These are phyloP conservation scores for Lophotis ruficrista DNA, from an alignment of 2,113 vertebrate species.

Conservation along the genomic window DNA sequence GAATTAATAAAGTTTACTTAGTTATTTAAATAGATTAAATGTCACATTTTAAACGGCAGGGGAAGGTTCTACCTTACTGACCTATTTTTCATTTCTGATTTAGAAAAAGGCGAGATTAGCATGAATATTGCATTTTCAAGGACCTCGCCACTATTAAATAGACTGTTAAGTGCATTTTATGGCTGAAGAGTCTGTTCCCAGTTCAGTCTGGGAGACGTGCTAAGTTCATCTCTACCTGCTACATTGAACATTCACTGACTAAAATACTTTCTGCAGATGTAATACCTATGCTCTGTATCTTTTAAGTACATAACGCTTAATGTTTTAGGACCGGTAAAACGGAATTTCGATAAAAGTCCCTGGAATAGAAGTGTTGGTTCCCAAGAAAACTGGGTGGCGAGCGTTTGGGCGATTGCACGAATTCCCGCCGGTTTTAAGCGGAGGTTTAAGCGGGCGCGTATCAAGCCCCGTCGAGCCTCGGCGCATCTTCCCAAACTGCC, in stretches of 20 bases:
- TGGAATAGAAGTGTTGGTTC: neutral
- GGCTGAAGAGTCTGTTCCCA: slow-evolving; percentile 77
- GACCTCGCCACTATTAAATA: slow-evolving; percentile 82
- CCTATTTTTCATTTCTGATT: slow-evolving; percentile 81
- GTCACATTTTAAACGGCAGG: slow-evolving; percentile 64
- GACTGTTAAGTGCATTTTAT: slow-evolving; percentile 86
- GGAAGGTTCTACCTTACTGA: slow-evolving; percentile 68
- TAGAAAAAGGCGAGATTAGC: slow-evolving; percentile 80
- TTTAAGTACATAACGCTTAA: slow-evolving; percentile 69
- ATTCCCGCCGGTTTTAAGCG: neutral
- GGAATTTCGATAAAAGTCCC: slow-evolving; percentile 43
- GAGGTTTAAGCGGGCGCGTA: neutral
- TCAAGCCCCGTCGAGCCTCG: neutral
- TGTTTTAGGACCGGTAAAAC: slow-evolving; percentile 62
- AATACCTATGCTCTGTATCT: slow-evolving; percentile 66
- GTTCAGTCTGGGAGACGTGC: slow-evolving; percentile 71
- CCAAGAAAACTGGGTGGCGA: neutral
- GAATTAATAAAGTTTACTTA: slow-evolving; percentile 76
- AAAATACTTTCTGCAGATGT: slow-evolving; percentile 70
- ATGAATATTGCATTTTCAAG: slow-evolving; percentile 83
- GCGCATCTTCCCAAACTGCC: neutral
- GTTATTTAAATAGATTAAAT: slow-evolving; percentile 77
- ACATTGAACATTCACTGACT: slow-evolving; percentile 80
- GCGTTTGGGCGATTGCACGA: neutral
- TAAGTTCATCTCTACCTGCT: slow-evolving; percentile 80